Evolutionary conservation across 2,113 vertebrate genomes (phyloP), one percentile per base, ranked within the genome.

Genomic region (Eulemur rufifrons): DNA sequence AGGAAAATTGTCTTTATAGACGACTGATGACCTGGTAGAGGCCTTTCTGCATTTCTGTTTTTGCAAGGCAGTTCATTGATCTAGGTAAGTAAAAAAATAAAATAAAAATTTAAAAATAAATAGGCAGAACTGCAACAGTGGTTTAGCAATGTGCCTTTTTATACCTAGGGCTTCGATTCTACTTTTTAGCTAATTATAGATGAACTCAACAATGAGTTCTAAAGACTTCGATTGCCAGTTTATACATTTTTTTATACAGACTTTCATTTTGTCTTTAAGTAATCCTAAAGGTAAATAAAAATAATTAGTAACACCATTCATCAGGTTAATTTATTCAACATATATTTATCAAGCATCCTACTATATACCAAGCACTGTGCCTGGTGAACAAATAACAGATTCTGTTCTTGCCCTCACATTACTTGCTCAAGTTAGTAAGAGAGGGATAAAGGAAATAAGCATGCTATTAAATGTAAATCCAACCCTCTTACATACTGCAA

Each of bases 281-380:
- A 61, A 56, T 77, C 76, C 7, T 64, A 85, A 93, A 97, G 95
- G 84, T 95, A 94, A 59, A 74, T 95, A 87, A 96, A 98, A 97
- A 95, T 97, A 92, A 96, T 97, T 95, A 97, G 85, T 97, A 69
- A 97, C 85, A 92, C 80, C 87, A 73, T 96, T 95, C 87, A 96
- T 39, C 66, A 59, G 64, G 18, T 66, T 96, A 14, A 74, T n/a
- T 80, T 64, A 59, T 66, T 80, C 12, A 80, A 2, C 1, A 4
- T 32, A 21, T 68, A 37, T 15, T 84, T 54, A 61, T 45, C 25
- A 34, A 90, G 17, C 27, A 64, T 42, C 11, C 52, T 81, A 15
- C 27, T 86, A 54, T 13, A 14, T 64, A 23, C 11, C 6, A 76
- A 74, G 2, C 27, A 50, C 8, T 42, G 52, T 66, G 21, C 59